Conservation (phyloP, 2,888 invertebrate species). For the Xylota segnis region DNA sequence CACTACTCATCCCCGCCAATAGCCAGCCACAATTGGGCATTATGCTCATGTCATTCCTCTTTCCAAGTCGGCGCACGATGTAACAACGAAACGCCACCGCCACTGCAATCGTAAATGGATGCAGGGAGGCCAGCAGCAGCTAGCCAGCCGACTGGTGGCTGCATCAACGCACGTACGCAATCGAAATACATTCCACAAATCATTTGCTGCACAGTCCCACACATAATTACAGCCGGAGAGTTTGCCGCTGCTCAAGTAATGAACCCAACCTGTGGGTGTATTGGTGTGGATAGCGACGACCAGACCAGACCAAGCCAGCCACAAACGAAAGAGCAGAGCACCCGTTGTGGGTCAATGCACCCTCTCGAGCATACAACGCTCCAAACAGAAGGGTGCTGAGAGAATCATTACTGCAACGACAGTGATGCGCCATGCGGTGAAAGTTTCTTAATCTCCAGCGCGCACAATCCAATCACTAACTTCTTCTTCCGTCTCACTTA, state of each 20-base stretch:
- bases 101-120: slow-evolving; percentile 53
- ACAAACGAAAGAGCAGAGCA: slow-evolving; percentile 58
- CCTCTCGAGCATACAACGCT: slow-evolving; percentile 36
- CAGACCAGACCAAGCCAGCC: slow-evolving; percentile 8
- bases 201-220: slow-evolving; percentile 57
- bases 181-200: slow-evolving; percentile 73
- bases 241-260: slow-evolving; percentile 4
- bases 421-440: slow-evolving; percentile 43
- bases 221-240: slow-evolving; percentile 16
- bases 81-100: slow-evolving; percentile 49
- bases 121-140: slow-evolving; percentile 40
- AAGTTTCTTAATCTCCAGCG: slow-evolving; percentile 67
- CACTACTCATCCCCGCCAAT: background rate
- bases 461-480: slow-evolving; percentile 60
- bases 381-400: background rate
- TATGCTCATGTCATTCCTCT: slow-evolving; percentile 46
- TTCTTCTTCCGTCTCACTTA: slow-evolving; percentile 40
- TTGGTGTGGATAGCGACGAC: background rate
- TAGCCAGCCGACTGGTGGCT: slow-evolving; percentile 5
- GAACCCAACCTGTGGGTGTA: slow-evolving; percentile 16
- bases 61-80: slow-evolving; percentile 33
- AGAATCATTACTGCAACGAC: slow-evolving; percentile 39
- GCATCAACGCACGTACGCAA: slow-evolving; percentile 62
- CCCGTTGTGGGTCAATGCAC: slow-evolving; percentile 69
- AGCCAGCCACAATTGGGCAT: slow-evolving; percentile 22